Conservation (phyloP, 2,113 vertebrate species). For the Coptodon rendalli region DNA sequence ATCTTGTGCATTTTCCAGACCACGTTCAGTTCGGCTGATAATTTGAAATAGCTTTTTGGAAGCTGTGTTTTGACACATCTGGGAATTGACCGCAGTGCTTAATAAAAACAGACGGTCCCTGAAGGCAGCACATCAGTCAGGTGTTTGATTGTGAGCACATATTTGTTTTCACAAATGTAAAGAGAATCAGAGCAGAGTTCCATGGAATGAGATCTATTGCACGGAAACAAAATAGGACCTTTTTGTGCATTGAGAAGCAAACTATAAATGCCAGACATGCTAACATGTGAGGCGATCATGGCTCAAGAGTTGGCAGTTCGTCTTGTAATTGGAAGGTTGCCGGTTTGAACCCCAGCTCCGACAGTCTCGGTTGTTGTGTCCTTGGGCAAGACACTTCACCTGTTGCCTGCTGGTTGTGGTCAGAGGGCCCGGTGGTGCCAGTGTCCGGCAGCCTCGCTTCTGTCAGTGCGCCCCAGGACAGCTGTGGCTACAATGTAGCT, state of each 20-base stretch:
- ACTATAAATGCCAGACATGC: neutral
- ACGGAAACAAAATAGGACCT: neutral
- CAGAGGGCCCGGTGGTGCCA: neutral
- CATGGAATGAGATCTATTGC: neutral
- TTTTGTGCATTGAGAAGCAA: neutral
- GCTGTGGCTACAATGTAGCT: neutral
- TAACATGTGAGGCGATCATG: neutral
- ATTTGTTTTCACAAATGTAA: neutral
- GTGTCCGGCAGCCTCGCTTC: neutral
- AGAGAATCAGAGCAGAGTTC: neutral
- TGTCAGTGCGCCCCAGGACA: neutral
- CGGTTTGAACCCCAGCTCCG: rapidly evolving
- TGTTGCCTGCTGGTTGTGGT: neutral
- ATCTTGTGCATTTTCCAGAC: neutral
- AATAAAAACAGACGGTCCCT: neutral
- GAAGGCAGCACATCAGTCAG: neutral
- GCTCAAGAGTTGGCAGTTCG: rapidly evolving
- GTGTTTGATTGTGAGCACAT: neutral
- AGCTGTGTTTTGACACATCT: neutral
- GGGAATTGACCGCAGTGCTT: neutral
- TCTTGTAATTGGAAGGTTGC: neutral
- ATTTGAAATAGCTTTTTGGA: neutral
- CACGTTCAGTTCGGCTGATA: neutral
- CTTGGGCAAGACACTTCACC: neutral
- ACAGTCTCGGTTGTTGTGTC: neutral